These are phyloP conservation scores for Euglossa dilemma DNA, from an alignment of 1,140 invertebrate genomes.

Conservation along the genomic window DNA sequence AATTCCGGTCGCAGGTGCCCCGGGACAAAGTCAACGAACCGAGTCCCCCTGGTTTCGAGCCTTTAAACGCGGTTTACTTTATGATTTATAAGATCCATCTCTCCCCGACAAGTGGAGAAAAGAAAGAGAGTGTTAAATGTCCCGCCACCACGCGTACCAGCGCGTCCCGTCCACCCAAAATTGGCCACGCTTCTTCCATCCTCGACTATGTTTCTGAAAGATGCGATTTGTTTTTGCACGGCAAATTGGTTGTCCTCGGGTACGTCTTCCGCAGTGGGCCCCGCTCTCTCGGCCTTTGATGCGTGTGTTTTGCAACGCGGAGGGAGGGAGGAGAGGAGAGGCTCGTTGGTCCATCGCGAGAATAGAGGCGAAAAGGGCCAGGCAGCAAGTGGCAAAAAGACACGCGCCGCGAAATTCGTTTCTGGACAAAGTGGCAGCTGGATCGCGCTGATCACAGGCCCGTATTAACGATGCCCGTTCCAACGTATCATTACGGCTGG, in stretches of 20 bases:
- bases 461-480: conserved; percentile 19
- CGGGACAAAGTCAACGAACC: conserved; percentile 13
- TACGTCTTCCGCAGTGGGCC: conserved; percentile 52
- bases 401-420: conserved; percentile 64
- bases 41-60: background rate
- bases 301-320: background rate
- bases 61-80: conserved; percentile 58
- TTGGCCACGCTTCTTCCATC: conserved; percentile 58
- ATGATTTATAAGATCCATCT: conserved; percentile 63
- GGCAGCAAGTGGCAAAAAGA: conserved; percentile 56
- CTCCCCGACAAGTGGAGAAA: conserved; percentile 8
- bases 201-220: conserved; percentile 79
- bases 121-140: conserved; percentile 40
- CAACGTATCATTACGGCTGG: conserved; percentile 29
- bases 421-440: conserved; percentile 73
- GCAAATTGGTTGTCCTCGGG: conserved; percentile 64
- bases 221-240: conserved; percentile 75
- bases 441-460: conserved; percentile 40
- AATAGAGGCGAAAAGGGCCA: conserved; percentile 25
- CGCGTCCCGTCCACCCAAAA: conserved; percentile 33
- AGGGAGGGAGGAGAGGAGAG: background rate
- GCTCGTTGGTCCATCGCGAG: conserved; percentile 47
- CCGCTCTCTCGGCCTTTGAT: conserved; percentile 28
- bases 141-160: background rate
- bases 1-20: conserved; percentile 21